A percentile compares a stretch with the other conserved stretches of the same genome.
Conservation (phyloP, 2,888 invertebrate genomes). For the Amiota communis region DNA sequence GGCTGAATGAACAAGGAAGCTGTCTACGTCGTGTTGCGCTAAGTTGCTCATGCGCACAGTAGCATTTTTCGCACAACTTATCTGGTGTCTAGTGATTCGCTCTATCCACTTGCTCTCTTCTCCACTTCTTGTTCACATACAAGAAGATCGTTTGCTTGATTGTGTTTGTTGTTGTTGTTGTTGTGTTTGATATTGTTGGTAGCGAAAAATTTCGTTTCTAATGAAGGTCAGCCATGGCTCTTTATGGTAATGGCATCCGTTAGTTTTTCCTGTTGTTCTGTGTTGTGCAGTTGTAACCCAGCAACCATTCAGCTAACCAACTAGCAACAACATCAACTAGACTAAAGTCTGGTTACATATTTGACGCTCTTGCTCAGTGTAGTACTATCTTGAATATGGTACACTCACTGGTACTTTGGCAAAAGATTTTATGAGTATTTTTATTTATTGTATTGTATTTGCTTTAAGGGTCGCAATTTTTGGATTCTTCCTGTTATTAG, state of each 20-base stretch:
- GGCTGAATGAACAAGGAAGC: neutral
- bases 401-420: too few species aligned
- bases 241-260: slow-evolving; percentile 66
- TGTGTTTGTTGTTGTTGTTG: slow-evolving; percentile 32
- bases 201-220: slow-evolving; percentile 47
- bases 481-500: too few species aligned
- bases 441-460: too few species aligned
- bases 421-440: too few species aligned
- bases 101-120: neutral
- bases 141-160: slow-evolving; percentile 7
- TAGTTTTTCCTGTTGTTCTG: slow-evolving; percentile 59
- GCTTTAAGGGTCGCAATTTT: too few species aligned
- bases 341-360: slow-evolving; percentile 15
- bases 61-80: neutral
- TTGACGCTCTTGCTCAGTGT: neutral
- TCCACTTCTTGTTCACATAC: neutral
- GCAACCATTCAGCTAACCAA: too few species aligned
- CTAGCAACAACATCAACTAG: too few species aligned
- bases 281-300: too few species aligned
- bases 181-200: slow-evolving; percentile 23
- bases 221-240: slow-evolving; percentile 63
- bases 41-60: neutral
- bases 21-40: slow-evolving; percentile 17
- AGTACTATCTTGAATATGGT: too few species aligned
- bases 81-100: neutral